Conservation (phyloP, 2,888 invertebrate genomes). For the Petrophora chlorosata region DNA sequence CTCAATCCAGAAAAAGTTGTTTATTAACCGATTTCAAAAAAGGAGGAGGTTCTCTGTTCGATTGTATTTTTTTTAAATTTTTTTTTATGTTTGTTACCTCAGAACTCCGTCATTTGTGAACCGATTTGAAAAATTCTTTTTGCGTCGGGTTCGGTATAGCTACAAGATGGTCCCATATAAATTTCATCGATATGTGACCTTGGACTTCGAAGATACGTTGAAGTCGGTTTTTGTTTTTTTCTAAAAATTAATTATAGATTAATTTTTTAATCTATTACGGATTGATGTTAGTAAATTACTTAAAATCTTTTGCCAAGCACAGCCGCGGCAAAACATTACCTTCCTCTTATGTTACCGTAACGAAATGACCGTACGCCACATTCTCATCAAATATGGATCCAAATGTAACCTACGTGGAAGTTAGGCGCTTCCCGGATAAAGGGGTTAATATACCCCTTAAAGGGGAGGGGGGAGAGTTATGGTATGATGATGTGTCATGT, state of each 20-base stretch:
- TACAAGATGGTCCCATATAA: too few species aligned
- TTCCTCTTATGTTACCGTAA: constrained; percentile 15
- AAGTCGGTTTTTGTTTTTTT: too few species aligned
- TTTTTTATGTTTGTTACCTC: too few species aligned
- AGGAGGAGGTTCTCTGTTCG: too few species aligned
- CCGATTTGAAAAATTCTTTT: too few species aligned
- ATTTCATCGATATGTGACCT: too few species aligned
- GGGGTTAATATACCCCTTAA: constrained; percentile 18
- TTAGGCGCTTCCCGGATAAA: constrained; percentile 15
- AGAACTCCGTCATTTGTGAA: too few species aligned
- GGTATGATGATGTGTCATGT: constrained; percentile 9
- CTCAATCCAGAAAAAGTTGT: too few species aligned
- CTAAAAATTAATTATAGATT: neutral
- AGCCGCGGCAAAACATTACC: constrained; percentile 4
- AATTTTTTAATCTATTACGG: neutral
- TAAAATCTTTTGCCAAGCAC: neutral
- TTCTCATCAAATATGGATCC: constrained; percentile 20
- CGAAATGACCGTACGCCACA: constrained; percentile 25
- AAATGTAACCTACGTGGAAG: constrained; percentile 21
- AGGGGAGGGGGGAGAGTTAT: constrained; percentile 1
- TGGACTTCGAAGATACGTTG: too few species aligned
- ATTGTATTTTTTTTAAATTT: too few species aligned
- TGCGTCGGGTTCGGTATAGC: too few species aligned
- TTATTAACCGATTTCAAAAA: too few species aligned
- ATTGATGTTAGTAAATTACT: neutral